Base-by-base conservation (phyloP, 2,113 vertebrate genomes). In the Siphamia tubifer region DNA sequence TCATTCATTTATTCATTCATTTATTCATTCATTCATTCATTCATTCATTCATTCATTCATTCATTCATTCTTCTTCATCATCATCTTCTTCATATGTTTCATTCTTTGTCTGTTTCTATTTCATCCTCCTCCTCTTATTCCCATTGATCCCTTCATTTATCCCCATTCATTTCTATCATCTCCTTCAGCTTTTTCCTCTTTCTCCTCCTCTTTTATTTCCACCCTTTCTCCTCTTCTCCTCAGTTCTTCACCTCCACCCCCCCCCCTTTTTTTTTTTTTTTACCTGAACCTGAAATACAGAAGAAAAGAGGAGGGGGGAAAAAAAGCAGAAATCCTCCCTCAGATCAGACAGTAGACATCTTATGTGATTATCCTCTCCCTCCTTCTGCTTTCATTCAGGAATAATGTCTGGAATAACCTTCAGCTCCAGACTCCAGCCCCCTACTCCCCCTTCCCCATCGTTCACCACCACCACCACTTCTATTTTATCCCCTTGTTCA, bases 391-490 rank as follows among this genome's bases (percentile, higher is more conserved):
- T 60, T 75, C 72, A 60, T 16, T 61, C 61, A 76, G 77, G 62
- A 79, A 43, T 83, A 85, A 86, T 79, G 77, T 76, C 74, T 74
- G 58, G 61, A 77, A 84, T 87, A 86, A 89, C 87, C 89, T 91
- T 90, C 78, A 90, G 47, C 60, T 1, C 35, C 55, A 38, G 67
- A 19, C 69, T 42, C 71, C 68, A 30, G 24, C n/a, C n/a, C n/a
- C n/a, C n/a, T n/a, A 56, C 76, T 75, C 54, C 34, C 52, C 51
- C 34, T 56, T 30, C 6, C 38, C 8, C 2, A 34, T 8, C 34
- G 7, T 4, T 3, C 27, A 27, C 15, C 25, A 9, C 51, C 53
- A 4, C 52, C 51, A 32, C 39, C 83, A 72, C 73, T 69, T 78
- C 57, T 70, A 68, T 81, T 82, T 82, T 40, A 74, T 79, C 77